Base-by-base conservation (phyloP, 2,888 invertebrate genomes). In the Prosapia bicincta region DNA sequence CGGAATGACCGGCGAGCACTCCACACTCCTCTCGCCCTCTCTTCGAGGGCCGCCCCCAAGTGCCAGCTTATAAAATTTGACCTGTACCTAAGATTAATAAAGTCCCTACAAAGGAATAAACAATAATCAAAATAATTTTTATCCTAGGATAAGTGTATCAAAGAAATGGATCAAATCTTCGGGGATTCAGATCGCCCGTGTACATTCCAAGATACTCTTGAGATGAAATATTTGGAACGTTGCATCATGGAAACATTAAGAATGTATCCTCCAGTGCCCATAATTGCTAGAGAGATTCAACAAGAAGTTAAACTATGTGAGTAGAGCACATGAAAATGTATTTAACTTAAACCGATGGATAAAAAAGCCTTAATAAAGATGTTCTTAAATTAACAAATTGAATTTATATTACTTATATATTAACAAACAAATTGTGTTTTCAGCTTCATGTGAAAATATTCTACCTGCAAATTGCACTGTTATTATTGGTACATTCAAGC, bases 151-250 rank as follows among this genome's bases (percentile, higher is more conserved):
- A 91, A 90, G 82, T 92, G 93, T 3, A 86, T 91, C 71, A 90
- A 92, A 78, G 94, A 94, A 84, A 82, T 94, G 43, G 89, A 93
- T 80, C 88, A 88, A 74, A 93, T 94, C 80, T 94, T 94, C 82
- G 91, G 92, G 43, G 91, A 91, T 80, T 91, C 92, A 0, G 90
- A 93, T 82, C 88, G 94, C 24, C 90, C 91, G 2, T 91, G 91
- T 68, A 93, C 93, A 13, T 93, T 92, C 86, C 91, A 92, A 81
- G 94, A 95, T 80, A 93, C 94, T 0, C 83, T 93, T n/a, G 92
- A 93, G 84, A 93, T 94, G 93, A 94, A 94, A 84, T 94, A 93
- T 82, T 85, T 94, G 80, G 94, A 94, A 84, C 88, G 93, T 78
- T 93, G 93, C 78, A 87, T 94, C 69, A 90, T 94, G 90, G 94